Base-by-base conservation (phyloP, 2,888 invertebrate genomes). In the Xanthostigma xanthostigma region DNA sequence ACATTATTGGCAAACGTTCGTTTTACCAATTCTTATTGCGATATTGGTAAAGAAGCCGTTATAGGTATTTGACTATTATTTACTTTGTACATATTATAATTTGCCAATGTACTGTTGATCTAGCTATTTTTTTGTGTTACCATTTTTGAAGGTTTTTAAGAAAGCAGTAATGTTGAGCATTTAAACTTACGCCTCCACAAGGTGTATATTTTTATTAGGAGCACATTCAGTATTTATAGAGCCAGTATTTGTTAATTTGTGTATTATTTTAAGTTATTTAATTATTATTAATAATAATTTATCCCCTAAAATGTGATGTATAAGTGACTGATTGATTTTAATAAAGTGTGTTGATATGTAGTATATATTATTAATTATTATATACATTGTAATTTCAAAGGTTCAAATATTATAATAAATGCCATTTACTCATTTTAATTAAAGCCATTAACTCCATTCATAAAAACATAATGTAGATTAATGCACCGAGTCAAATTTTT, bases 321-420 rank as follows among this genome's bases (percentile, higher is more conserved):
- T 14, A 43, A 33, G 14, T 43, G 43, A 27, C 14, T 43, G 33
- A 43, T 14, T 43, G 43, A 39, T 27, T 27, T 43, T 13, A 34
- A 43, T 33, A 43, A 27, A 27, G 45, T 37, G 45, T 45, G 37
- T 45, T 37, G 13, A 45, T 45, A 45, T 45, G 45, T 45, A 45
- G 45, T 36, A 36, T 45, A 27, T 27, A 27, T 27, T 27, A 27
- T 27, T 27, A 27, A 45, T 43, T 43, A 43, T 43, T 45, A 45
- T 42, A 42, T 42, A 42, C 42, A 42, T 42, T 42, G 42, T 42
- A 42, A 17, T 42, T 42, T 42, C 17, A 42, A 42, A 42, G 17
- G 40, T 39, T 39, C 40, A 39, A 39, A 39, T 39, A 39, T 39
- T 39, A 42, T 42, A 33, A 42, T 42, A 42, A 42, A 42, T 33